Conservation (phyloP, 1,140 invertebrate species). For the Batillaria attramentaria region DNA sequence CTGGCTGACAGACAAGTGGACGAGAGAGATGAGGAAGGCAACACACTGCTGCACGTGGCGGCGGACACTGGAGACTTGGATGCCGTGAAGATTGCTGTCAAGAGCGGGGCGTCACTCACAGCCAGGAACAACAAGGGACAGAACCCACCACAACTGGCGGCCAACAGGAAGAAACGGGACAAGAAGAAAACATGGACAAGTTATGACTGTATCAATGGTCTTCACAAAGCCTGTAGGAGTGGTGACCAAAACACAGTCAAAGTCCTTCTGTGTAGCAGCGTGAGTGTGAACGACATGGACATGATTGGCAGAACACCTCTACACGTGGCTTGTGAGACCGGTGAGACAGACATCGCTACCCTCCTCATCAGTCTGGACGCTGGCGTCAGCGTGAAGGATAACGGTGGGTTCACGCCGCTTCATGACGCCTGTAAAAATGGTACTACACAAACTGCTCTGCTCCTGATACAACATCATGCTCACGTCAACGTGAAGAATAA, state of each 20-base stretch:
- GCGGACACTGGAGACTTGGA: neutral
- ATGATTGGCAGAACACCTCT: neutral
- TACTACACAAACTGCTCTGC: no score
- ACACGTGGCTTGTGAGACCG: neutral
- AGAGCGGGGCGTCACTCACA: neutral
- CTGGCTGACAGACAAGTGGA: constrained; percentile 10
- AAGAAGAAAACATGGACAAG: neutral
- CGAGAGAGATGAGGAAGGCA: constrained; percentile 10
- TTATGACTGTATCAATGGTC: no score
- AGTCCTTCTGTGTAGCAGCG: neutral
- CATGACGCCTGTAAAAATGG: no score
- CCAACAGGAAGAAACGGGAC: no score
- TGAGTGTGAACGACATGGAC: neutral
- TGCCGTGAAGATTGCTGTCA: neutral
- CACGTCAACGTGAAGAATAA: no score
- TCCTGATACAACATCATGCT: no score
- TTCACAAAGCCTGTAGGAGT: neutral
- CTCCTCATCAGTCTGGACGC: neutral
- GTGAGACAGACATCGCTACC: neutral
- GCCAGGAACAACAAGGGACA: neutral
- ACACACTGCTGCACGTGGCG: constrained; percentile 19
- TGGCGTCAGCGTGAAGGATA: neutral
- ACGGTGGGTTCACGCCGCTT: no score
- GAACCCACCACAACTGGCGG: neutral
- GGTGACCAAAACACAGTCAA: neutral